A percentile compares a stretch with the other conserved stretches of the same genome.
phyloP scores from a whole-genome alignment of 2,888 invertebrate genomes.

The Phaonia tiefii region DNA sequence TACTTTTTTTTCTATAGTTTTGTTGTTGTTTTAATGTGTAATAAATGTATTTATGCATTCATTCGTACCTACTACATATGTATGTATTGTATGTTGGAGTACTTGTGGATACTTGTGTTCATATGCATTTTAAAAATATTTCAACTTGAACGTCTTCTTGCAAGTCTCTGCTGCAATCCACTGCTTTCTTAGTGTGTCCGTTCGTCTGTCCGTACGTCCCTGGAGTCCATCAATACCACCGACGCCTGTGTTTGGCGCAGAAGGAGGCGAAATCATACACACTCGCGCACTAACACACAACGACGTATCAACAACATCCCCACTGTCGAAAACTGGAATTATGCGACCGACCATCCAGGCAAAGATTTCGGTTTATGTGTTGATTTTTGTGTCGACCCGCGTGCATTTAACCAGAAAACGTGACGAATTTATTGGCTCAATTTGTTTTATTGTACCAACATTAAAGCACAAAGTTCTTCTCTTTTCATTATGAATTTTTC shows the following conservation, averaged over 20 bases:
- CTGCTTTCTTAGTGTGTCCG: conserved; percentile 10
- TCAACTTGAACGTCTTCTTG: conserved; percentile 46
- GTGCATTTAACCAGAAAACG: background rate
- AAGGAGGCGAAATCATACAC: conserved; percentile 46
- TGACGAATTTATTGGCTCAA: no score
- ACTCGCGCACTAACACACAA: background rate
- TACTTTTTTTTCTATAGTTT: conserved; percentile 23
- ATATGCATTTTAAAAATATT: conserved; percentile 42
- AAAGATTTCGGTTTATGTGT: conserved; percentile 48
- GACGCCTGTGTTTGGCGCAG: background rate
- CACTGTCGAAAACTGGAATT: conserved; percentile 59
- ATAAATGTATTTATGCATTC: conserved; percentile 32
- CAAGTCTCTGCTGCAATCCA: background rate
- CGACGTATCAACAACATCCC: no score
- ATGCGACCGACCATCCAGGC: conserved; percentile 49
- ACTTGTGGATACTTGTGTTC: conserved; percentile 20
- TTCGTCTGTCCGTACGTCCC: no score
- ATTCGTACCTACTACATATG: background rate
- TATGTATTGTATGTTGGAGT: conserved; percentile 16
- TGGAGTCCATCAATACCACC: no score
- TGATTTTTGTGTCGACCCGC: background rate
- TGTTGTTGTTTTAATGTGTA: conserved; percentile 23
- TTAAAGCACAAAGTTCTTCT: no score
- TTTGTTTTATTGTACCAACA: no score
- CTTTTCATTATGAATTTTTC: no score